These are phyloP conservation scores for Gortyna flavago DNA, from an alignment of 2,888 invertebrate genomes.

Conservation along the genomic window DNA sequence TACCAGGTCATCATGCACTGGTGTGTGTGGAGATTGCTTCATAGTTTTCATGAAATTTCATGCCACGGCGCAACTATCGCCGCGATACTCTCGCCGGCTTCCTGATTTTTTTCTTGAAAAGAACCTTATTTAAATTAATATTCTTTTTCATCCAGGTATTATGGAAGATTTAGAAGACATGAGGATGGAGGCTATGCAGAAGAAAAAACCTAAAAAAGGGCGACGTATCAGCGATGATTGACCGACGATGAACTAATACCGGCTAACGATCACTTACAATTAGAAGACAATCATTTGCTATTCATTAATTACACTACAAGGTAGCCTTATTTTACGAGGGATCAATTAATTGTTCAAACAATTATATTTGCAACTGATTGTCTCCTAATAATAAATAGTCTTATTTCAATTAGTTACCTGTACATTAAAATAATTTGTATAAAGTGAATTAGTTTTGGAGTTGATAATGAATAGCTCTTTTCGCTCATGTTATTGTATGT, in stretches of 20 bases:
- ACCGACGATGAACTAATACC: constrained; percentile 25
- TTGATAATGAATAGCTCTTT: constrained; percentile 38
- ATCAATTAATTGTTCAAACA: constrained; percentile 52
- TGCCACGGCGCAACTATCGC: not conserved
- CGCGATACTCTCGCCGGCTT: not conserved
- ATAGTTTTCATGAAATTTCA: no score
- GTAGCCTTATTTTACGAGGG: constrained; percentile 40
- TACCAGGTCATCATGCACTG: no score
- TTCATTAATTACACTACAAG: constrained; percentile 21
- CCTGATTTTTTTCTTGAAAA: no score
- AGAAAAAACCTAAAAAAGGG: constrained; percentile 91
- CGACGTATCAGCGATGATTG: constrained; percentile 81
- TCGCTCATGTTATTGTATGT: constrained; percentile 35
- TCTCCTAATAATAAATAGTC: constrained; percentile 43
- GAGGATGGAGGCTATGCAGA: constrained; percentile 94
- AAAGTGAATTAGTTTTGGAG: constrained; percentile 52
- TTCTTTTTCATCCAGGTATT: constrained; percentile 89
- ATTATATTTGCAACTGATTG: constrained; percentile 49
- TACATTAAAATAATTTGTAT: constrained; percentile 59
- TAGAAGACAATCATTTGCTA: constrained; percentile 52
- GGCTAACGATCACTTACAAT: constrained; percentile 36
- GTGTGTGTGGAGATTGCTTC: no score
- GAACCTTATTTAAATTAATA: not conserved
- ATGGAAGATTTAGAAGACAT: constrained; percentile 98
- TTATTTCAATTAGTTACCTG: constrained; percentile 58